Base-by-base conservation (phyloP, 64 coral and sea anemone species). In the Pachyseris speciosa region DNA sequence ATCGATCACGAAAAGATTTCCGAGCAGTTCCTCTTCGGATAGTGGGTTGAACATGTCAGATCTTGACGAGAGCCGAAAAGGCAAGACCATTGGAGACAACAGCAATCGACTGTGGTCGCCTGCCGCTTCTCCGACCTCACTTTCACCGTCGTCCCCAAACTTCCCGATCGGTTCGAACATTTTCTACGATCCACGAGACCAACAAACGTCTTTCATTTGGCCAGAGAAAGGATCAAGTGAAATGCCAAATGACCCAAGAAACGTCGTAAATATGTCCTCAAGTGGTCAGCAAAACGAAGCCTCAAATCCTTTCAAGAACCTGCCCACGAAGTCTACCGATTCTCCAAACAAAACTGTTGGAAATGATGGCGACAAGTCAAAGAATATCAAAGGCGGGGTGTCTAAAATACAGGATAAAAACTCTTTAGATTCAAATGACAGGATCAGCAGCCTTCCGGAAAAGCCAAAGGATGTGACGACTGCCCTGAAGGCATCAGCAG, bases 1-100 rank as follows among this genome's bases (percentile, higher is more conserved):
- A 24, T 7, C 30, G 29, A 79, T 1, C n/a, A 34, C 3, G 19
- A 63, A 81, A 52, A 31, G 55, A 81, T 81, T 81, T 63, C 77
- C 77, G 1, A 81, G 52, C 34, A 81, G 13, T 37, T 58, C 77
- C 20, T 81, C 77, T 9, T 40, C 77, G 17, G 77, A 81, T 61
- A 81, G 77, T 81, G 77, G 53, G 4, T 40, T 81, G 13, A 81
- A 81, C 77, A 38, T 81, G 32, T 81, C 52, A 1, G 77, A 81
- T 36, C 10, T 11, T 61, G 77, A 81, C 17, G 77, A 81, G 20
- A 40, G 17, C 12, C 77, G 33, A 64, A 61, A 27, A 60, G 22
- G 51, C 19, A 59, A 0, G 24, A 61, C 4, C 22, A 61, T 7
- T 22, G 51, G 4, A 24, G 40, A 52, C 7, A 60, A 37, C 22